Percentiles rank a stretch among this genome's conserved stretches.
Evolutionary conservation across 1,140 invertebrate species (phyloP).

Genomic region (Rhagoletis pomonella): DNA sequence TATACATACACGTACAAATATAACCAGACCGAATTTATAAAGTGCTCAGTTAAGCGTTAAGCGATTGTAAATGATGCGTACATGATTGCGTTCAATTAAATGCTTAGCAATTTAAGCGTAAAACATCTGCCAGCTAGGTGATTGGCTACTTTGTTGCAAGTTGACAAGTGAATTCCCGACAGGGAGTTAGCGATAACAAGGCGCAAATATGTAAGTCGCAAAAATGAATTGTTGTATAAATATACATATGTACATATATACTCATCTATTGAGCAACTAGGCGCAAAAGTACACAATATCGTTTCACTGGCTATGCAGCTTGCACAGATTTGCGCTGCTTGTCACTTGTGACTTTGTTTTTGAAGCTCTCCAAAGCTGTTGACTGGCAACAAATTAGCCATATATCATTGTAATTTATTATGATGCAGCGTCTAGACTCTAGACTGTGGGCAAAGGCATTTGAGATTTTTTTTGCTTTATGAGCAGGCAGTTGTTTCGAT

Average conservation of each 20-base stretch:
- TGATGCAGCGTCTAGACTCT: neutral
- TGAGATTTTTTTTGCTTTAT: neutral
- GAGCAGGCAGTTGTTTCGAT: neutral
- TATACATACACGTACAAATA: no score
- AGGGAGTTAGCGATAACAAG: neutral
- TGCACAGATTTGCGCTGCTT: neutral
- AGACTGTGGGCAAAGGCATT: neutral
- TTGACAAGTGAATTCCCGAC: neutral
- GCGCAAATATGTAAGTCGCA: constrained; percentile 9
- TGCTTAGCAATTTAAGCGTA: constrained; percentile 27
- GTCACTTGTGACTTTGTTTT: neutral
- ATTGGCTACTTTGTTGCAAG: constrained; percentile 40
- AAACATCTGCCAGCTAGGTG: constrained; percentile 31
- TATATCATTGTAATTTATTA: constrained; percentile 40
- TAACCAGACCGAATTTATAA: neutral
- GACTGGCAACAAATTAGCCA: constrained; percentile 5
- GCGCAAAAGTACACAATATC: no score
- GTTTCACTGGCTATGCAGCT: no score
- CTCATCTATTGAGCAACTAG: no score
- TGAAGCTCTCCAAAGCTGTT: neutral
- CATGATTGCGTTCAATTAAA: constrained; percentile 44
- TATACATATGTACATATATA: neutral
- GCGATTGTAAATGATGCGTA: constrained; percentile 32
- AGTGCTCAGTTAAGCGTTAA: constrained; percentile 15
- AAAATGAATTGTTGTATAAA: neutral